Percentiles rank a stretch among this genome's conserved stretches.
phyloP scores from a whole-genome alignment of 37 sponge, comb jelly and placozoan genomes.

The Corticium candelabrum region DNA sequence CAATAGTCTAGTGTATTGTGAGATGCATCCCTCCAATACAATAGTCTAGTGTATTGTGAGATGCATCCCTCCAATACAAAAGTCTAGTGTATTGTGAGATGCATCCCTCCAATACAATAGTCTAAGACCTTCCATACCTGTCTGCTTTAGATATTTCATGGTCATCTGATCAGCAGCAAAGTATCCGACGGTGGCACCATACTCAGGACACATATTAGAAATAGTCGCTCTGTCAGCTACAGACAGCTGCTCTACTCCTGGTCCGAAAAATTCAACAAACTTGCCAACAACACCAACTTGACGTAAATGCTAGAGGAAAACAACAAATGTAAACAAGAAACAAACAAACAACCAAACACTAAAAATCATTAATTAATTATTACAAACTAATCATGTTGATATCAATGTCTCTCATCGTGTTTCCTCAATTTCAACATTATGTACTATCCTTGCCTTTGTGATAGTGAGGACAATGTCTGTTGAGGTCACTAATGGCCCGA shows the following conservation, averaged over 20 bases:
- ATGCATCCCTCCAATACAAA: no score
- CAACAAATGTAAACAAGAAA: neutral
- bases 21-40: no score
- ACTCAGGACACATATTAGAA: conserved; percentile 91
- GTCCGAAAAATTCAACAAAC: conserved; percentile 92
- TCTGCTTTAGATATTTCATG: conserved; percentile 65
- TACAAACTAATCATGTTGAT: no score
- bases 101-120: no score
- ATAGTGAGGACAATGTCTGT: conserved; percentile 88
- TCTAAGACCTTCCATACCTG: no score
- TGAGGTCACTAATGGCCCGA: conserved; percentile 55
- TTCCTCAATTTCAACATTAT: neutral
- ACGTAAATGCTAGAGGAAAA: conserved; percentile 50
- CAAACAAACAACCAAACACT: neutral
- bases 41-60: no score
- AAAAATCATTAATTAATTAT: no score
- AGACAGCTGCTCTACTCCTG: conserved; percentile 73
- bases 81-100: no score
- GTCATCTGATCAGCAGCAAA: conserved; percentile 83
- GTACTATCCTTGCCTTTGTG: conserved; percentile 53
- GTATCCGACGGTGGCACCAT: conserved; percentile 80
- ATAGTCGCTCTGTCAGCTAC: conserved; percentile 91
- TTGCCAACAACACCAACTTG: conserved; percentile 74
- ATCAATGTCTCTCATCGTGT: no score
- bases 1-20: no score